phyloP scores from a whole-genome alignment of 1,140 invertebrate genomes.

The Eueides isabella region DNA sequence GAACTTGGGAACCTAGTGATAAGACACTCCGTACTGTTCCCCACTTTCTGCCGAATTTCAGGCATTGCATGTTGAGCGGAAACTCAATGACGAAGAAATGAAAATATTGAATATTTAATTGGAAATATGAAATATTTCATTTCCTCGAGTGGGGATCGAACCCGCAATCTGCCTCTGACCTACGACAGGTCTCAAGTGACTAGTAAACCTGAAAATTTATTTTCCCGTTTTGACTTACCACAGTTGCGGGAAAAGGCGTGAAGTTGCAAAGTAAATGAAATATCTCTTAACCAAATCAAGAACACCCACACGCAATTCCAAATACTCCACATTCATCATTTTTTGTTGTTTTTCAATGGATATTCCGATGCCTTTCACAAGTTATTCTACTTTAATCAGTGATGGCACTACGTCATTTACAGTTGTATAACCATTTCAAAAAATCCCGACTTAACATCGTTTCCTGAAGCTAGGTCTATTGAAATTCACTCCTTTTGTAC shows the following conservation, averaged over 20 bases:
- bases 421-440: slow-evolving; percentile 9
- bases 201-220: too few species aligned
- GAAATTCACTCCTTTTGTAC: slow-evolving; percentile 9
- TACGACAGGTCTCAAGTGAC: too few species aligned
- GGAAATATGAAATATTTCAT: not conserved
- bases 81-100: not conserved
- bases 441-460: not conserved
- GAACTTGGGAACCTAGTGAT: not conserved
- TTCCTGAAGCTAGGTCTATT: not conserved
- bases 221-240: too few species aligned
- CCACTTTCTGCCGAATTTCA: not conserved
- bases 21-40: not conserved
- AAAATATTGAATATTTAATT: too few species aligned
- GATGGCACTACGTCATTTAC: slow-evolving; percentile 7
- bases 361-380: not conserved
- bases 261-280: not conserved
- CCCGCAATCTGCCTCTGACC: not conserved
- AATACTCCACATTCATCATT: not conserved
- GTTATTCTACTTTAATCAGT: slow-evolving; percentile 2
- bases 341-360: not conserved
- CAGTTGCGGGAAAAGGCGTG: too few species aligned
- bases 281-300: not conserved
- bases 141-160: not conserved
- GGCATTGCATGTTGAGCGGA: not conserved
- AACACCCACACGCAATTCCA: not conserved